Base-by-base conservation (phyloP, 2,888 invertebrate genomes). In the Chrysomela aeneicollis region DNA sequence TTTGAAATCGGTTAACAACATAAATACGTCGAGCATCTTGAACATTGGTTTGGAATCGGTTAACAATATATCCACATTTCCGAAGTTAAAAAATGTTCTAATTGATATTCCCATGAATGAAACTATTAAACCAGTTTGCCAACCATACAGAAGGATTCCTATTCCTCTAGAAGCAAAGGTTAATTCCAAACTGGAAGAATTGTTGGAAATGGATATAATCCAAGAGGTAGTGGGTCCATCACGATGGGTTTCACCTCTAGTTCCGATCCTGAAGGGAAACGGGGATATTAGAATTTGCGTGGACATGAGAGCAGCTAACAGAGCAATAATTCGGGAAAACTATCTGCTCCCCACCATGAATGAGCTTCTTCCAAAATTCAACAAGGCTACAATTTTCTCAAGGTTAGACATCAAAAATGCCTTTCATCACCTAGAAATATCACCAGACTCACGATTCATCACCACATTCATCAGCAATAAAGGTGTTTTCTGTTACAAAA, bases 21-120 rank as follows among this genome's bases (percentile, higher is more conserved):
- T n/a, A n/a, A n/a, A n/a, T n/a, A n/a, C n/a, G n/a, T n/a, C n/a
- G n/a, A n/a, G n/a, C n/a, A n/a, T n/a, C n/a, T n/a, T n/a, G n/a
- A n/a, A n/a, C n/a, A n/a, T n/a, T n/a, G n/a, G n/a, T n/a, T n/a
- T n/a, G n/a, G n/a, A n/a, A n/a, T n/a, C n/a, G n/a, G 4, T 63
- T 42, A 67, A 67, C 42, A n/a, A 60, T 47, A 49, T 61, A 46
- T 6, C 15, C 1, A 17, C 62, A 32, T 71, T 74, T 51, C 69
- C 71, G 30, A 76, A 80, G 72, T 72, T 77, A 32, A 76, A 77
- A 61, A 64, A 74, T 57, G 59, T 77, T 19, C 32, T 68, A 9
- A 59, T 77, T 0, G 66, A 70, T 15, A 64, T 76, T 4, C 72
- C 74, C 0, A 75, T 78, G 15, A 70, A 78, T 58, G 46, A 60